Conservation (phyloP, 2,113 vertebrate species). For the Zosterops japonicus region DNA sequence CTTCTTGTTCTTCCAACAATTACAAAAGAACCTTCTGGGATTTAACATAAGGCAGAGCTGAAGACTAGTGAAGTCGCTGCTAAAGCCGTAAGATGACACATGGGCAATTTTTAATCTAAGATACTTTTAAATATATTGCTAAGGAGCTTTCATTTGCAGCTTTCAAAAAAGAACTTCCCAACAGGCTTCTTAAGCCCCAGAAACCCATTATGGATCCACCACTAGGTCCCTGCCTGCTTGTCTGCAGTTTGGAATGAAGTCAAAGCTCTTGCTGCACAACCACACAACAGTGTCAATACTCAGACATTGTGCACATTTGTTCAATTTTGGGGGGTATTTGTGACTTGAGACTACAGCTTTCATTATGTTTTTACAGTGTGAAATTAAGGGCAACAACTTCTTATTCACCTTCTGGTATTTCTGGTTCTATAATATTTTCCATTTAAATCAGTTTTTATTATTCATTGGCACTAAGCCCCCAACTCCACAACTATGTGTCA, state of each 20-base stretch:
- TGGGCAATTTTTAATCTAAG: background rate
- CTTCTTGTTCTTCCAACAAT: background rate
- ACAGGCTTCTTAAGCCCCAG: background rate
- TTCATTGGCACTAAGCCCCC: constrained; percentile 42
- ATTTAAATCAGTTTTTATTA: constrained; percentile 52
- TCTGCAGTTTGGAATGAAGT: background rate
- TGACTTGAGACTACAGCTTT: background rate
- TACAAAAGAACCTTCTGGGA: background rate
- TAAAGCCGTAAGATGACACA: background rate
- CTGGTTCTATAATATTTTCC: constrained; percentile 33
- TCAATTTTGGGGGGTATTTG: background rate
- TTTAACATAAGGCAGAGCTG: background rate
- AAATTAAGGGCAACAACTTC: constrained; percentile 36
- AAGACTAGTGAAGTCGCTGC: background rate
- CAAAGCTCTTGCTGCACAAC: background rate
- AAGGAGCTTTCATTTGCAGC: background rate
- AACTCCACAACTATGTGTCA: background rate
- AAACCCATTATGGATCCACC: background rate
- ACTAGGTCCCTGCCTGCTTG: background rate
- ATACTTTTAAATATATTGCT: background rate
- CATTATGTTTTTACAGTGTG: background rate
- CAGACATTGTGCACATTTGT: background rate
- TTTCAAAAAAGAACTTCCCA: background rate
- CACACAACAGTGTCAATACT: background rate
- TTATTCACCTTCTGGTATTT: constrained; percentile 50